Base-by-base conservation (phyloP, 30 jellyfish, hydroid and myxozoan genomes). In the Pseudorhiza aurosa region DNA sequence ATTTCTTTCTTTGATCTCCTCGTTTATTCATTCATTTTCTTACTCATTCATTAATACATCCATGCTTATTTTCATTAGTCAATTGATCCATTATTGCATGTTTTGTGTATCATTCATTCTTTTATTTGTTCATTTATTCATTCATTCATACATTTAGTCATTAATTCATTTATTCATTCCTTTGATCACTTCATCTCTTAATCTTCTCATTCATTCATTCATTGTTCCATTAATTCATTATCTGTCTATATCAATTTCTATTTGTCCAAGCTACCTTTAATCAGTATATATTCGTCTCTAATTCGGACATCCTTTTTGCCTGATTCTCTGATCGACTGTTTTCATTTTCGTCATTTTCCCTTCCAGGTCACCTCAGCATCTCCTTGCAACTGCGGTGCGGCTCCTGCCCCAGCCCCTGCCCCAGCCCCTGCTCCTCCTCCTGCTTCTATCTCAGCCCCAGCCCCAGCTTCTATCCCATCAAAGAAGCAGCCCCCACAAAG, bases 321-420 rank as follows among this genome's bases (percentile, higher is more conserved):
- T 42, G 11, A 9, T 42, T 42, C 15, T 15, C 55, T 8, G 9
- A 8, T 42, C 55, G 9, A 9, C 55, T 42, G 9, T 42, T 15
- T 42, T 15, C 55, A 42, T 42, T 42, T 42, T 15, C 55, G 9
- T 42, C 55, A 10, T 59, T 42, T 43, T 42, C 65, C 36, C 2
- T 49, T 51, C 11, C 58, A 67, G 85, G 92, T 81, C 7, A 75
- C 95, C 8, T 65, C 92, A 5, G 84, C 92, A 22, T 36, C 92
- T 36, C 92, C 92, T 6, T 81, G 92, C 68, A 81, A 81, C 71
- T 81, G 92, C 15, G 85, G 83, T 21, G 39, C 26, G 56, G 75
- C 49, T 11, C 63, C 83, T 18, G 74, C 74, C 17, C 69, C 78
- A 32, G 32, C 68, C 33, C 68, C 68, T 53, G 32, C 77, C 33